These are phyloP conservation scores for Ophion slaviceki DNA, from an alignment of 2,888 invertebrate genomes.

Conservation along the genomic window DNA sequence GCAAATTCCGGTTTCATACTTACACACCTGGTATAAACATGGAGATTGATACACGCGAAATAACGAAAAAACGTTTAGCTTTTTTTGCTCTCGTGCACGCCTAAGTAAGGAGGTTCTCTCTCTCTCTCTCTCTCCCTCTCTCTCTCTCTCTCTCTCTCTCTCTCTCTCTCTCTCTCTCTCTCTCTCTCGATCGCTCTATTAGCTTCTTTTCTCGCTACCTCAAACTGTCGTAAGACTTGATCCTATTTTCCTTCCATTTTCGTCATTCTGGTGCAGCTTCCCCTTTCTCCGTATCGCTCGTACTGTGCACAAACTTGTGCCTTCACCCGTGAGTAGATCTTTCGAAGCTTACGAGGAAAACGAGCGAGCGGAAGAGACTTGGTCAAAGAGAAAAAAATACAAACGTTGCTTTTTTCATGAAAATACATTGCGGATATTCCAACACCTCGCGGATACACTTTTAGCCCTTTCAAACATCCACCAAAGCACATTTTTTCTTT, in stretches of 20 bases:
- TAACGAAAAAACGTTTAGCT: constrained; percentile 57
- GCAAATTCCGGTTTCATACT: too few species aligned
- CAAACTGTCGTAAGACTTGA: constrained; percentile 38
- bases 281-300: constrained; percentile 19
- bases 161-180: background rate
- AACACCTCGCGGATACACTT: too few species aligned
- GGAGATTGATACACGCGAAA: constrained; percentile 63
- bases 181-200: background rate
- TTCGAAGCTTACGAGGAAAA: constrained; percentile 11
- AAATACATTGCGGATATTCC: too few species aligned
- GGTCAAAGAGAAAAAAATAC: too few species aligned
- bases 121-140: background rate
- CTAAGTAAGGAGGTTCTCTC: too few species aligned
- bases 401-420: too few species aligned
- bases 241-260: constrained; percentile 63
- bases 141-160: background rate
- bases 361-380: too few species aligned
- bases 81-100: background rate
- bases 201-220: constrained; percentile 22
- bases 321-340: constrained; percentile 3
- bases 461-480: too few species aligned
- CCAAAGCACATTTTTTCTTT: too few species aligned
- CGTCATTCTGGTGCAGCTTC: constrained; percentile 42
- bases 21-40: too few species aligned
- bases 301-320: constrained; percentile 26